phyloP scores from a whole-genome alignment of 2,113 vertebrate genomes.

The Apteryx mantelli region DNA sequence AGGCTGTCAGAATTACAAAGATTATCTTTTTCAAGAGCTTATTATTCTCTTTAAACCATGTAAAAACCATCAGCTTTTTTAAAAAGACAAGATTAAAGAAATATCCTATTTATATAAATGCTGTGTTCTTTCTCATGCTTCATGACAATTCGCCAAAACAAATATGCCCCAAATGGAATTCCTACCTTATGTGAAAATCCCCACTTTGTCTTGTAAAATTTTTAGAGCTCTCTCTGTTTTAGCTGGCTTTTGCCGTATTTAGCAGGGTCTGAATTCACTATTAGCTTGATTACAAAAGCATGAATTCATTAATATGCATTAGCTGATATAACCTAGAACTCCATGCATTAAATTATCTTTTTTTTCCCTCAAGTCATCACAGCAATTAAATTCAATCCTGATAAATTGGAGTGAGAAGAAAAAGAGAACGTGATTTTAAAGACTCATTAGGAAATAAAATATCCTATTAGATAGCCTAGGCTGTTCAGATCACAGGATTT shows the following conservation, averaged over 20 bases:
- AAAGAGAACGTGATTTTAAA: background rate
- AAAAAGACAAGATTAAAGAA: background rate
- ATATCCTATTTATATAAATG: background rate
- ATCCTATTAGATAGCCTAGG: background rate
- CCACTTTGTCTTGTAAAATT: background rate
- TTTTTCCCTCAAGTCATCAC: background rate
- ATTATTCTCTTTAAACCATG: background rate
- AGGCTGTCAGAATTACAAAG: background rate
- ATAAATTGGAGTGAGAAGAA: background rate
- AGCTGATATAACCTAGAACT: conserved; percentile 1
- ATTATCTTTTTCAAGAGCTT: background rate
- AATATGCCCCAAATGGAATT: background rate
- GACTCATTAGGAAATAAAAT: conserved; percentile 20
- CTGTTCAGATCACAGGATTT: background rate
- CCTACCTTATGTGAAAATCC: background rate
- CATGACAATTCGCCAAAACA: background rate
- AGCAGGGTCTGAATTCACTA: conserved; percentile 20
- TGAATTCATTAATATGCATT: conserved; percentile 31
- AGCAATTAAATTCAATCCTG: conserved; percentile 24
- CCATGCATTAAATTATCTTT: background rate
- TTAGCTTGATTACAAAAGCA: conserved; percentile 44
- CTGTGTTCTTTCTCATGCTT: background rate
- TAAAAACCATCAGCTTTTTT: background rate
- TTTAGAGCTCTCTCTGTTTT: background rate
- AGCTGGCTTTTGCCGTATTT: background rate